A percentile compares a stretch with the other conserved stretches of the same genome.
Evolutionary conservation across 2,888 invertebrate species (phyloP).

Genomic region (Sarcophaga subvicina): DNA sequence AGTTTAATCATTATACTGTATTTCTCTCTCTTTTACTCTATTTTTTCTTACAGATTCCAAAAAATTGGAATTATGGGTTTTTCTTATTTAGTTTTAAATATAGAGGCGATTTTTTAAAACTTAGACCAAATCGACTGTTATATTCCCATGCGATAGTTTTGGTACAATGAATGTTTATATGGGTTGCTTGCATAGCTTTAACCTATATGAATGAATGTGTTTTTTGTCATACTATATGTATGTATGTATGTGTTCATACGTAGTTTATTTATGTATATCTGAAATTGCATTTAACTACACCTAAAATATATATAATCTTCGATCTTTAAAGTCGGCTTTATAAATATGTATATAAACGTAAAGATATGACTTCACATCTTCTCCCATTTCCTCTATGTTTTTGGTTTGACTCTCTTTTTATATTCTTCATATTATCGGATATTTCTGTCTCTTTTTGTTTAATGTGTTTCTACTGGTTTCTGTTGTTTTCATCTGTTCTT

Average conservation of each 20-base stretch:
- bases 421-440: neutral
- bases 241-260: neutral
- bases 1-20: slow-evolving; percentile 9
- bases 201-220: neutral
- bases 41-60: neutral
- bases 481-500: neutral
- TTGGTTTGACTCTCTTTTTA: neutral
- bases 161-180: too few species aligned
- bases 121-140: too few species aligned
- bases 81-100: slow-evolving; percentile 7
- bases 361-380: neutral
- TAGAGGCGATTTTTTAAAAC: too few species aligned
- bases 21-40: slow-evolving; percentile 10
- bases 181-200: neutral
- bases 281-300: neutral
- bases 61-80: slow-evolving; percentile 13
- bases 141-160: too few species aligned
- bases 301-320: neutral
- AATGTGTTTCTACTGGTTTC: neutral
- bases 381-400: neutral
- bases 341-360: neutral
- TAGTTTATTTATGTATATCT: neutral
- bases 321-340: neutral
- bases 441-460: neutral
- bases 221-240: neutral